Percentiles rank a stretch among this genome's conserved stretches.
Conservation (phyloP, 2,888 invertebrate species). For the Rhimphoctona megacephalus region DNA sequence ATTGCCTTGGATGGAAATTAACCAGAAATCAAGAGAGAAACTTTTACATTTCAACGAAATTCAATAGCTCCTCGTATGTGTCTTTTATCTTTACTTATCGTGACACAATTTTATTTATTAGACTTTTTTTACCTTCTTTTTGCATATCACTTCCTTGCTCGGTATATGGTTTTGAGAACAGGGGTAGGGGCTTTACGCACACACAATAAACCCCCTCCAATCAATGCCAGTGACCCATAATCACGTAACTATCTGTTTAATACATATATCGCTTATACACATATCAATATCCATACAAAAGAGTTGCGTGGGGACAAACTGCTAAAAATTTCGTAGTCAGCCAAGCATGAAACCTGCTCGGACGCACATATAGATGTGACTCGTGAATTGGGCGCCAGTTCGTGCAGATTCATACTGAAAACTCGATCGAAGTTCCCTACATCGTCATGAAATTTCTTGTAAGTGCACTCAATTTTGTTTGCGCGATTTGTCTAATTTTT, state of each 20-base stretch:
- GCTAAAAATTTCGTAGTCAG: conserved; percentile 71
- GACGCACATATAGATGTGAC: conserved; percentile 83
- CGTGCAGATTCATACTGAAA: conserved; percentile 77
- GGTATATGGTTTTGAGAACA: neutral
- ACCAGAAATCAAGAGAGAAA: conserved; percentile 46
- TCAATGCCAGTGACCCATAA: conserved; percentile 53
- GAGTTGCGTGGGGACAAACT: conserved; percentile 60
- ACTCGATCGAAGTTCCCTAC: conserved; percentile 70
- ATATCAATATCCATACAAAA: conserved; percentile 20
- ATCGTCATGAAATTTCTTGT: conserved; percentile 80
- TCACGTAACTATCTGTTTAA: conserved; percentile 68
- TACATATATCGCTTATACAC: neutral
- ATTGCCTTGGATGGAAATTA: conserved; percentile 51
- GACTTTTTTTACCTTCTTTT: conserved; percentile 27
- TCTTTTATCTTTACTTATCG: conserved; percentile 14
- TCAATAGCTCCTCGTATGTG: conserved; percentile 32
- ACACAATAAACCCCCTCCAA: conserved; percentile 56
- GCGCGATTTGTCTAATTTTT: neutral
- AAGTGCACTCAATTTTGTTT: conserved; percentile 71
- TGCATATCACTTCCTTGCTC: conserved; percentile 79
- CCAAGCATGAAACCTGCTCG: conserved; percentile 81
- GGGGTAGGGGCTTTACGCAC: neutral
- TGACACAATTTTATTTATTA: conserved; percentile 31
- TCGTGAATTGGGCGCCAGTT: conserved; percentile 79
- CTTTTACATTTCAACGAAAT: conserved; percentile 57